These are phyloP conservation scores for Drosophila falleni DNA, from an alignment of 2,888 invertebrate species.

Conservation along the genomic window DNA sequence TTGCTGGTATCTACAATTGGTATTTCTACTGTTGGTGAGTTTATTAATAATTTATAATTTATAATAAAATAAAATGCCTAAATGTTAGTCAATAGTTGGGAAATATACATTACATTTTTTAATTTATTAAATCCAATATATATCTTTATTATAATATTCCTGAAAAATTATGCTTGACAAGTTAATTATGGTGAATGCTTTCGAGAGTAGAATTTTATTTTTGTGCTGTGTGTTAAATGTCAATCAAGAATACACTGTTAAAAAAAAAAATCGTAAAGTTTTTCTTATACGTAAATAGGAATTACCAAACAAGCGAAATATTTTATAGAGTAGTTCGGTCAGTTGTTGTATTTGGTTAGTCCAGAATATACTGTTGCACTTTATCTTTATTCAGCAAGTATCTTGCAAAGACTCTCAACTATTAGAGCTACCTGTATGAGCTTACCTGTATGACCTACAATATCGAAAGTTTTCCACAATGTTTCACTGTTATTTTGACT, in stretches of 20 bases:
- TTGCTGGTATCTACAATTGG: constrained; percentile 78
- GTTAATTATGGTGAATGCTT: too few species aligned
- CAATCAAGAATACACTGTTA: too few species aligned
- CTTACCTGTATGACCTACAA: neutral
- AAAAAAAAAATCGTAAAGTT: too few species aligned
- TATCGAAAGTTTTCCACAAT: neutral
- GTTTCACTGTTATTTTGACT: neutral
- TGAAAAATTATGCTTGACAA: too few species aligned
- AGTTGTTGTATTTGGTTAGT: neutral
- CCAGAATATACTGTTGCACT: neutral
- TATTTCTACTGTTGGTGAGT: constrained; percentile 76
- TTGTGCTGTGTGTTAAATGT: too few species aligned
- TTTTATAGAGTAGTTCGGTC: neutral
- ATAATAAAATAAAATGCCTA: too few species aligned
- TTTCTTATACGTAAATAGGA: neutral
- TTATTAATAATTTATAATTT: too few species aligned
- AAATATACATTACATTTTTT: too few species aligned
- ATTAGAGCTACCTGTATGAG: constrained; percentile 1
- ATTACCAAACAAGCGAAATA: neutral
- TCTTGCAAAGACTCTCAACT: neutral
- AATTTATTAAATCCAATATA: neutral
- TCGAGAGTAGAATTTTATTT: too few species aligned
- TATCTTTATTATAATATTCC: too few species aligned
- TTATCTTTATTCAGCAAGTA: neutral
- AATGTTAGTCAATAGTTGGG: too few species aligned